These are phyloP conservation scores for Rhinolophus ferrumequinum DNA, from an alignment of 2,113 vertebrate species.

Conservation along the genomic window DNA sequence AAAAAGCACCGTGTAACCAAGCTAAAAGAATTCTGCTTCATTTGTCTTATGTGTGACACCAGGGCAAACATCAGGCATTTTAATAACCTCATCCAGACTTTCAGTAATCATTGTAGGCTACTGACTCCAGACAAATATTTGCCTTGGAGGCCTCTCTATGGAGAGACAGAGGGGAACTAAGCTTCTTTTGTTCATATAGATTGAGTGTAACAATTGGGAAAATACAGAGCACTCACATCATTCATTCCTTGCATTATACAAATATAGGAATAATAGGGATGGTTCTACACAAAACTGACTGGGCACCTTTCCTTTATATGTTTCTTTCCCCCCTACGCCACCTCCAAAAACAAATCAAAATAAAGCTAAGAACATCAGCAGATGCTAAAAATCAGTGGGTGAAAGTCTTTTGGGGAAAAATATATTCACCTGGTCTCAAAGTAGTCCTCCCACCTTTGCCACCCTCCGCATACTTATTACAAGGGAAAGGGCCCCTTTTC, in stretches of 20 bases:
- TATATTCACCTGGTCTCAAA: not conserved
- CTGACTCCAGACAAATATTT: slow-evolving; percentile 64
- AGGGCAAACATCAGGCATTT: slow-evolving; percentile 40
- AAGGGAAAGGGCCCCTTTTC: not conserved
- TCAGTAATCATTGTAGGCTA: not conserved
- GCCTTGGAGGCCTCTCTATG: slow-evolving; percentile 30
- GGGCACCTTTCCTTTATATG: not conserved
- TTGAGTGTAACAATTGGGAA: not conserved
- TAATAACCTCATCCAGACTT: slow-evolving; percentile 44
- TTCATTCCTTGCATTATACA: not conserved
- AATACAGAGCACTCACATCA: not conserved
- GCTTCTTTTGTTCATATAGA: slow-evolving; percentile 4
- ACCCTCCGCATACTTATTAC: not conserved
- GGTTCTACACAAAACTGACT: not conserved
- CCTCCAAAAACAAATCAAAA: not conserved
- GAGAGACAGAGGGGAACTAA: not conserved
- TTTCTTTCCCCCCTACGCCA: too few species aligned
- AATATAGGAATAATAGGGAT: not conserved
- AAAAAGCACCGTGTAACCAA: not conserved
- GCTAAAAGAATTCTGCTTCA: slow-evolving; percentile 44
- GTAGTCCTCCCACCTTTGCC: not conserved
- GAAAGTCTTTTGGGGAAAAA: not conserved
- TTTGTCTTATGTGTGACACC: not conserved
- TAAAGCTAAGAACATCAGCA: not conserved
- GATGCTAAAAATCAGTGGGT: not conserved